Percentiles rank a stretch among this genome's conserved stretches.
Conservation (phyloP, 2,888 invertebrate genomes). For the Lycophotia porphyrea region DNA sequence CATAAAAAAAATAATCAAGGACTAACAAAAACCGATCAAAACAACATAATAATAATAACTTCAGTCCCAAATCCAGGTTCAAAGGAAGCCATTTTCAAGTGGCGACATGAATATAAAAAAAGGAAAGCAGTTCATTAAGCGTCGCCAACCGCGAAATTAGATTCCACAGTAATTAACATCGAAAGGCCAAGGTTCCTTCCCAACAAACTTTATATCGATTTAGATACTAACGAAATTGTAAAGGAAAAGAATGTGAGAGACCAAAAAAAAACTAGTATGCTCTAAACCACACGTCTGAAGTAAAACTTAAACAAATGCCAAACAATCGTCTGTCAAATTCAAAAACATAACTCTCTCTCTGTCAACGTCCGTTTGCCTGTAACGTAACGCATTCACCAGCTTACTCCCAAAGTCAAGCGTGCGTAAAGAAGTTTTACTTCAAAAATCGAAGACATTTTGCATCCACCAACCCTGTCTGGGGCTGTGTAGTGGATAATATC, state of each 20-base stretch:
- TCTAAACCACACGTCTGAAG: no score
- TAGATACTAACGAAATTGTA: background rate
- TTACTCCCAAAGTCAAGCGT: no score
- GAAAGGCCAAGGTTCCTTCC: conserved; percentile 19
- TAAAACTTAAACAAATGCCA: no score
- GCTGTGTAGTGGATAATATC: no score
- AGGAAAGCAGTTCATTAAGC: conserved; percentile 20
- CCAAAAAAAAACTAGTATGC: no score
- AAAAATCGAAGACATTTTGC: no score
- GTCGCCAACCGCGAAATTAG: conserved; percentile 51
- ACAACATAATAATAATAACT: background rate
- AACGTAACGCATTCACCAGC: no score
- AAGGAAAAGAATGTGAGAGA: background rate
- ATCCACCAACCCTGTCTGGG: no score
- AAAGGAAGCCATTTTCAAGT: conserved; percentile 13
- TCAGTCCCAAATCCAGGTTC: background rate
- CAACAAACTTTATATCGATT: conserved; percentile 19
- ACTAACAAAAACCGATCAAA: conserved; percentile 19
- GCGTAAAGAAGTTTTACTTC: no score
- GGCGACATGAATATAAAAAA: conserved; percentile 23
- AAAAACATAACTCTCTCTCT: no score
- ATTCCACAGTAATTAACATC: conserved; percentile 54
- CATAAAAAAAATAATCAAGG: background rate
- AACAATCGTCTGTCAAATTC: no score
- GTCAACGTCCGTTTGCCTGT: no score